These are phyloP conservation scores for Plecturocebus donacophilus DNA, from an alignment of 2,113 vertebrate species.

Conservation along the genomic window DNA sequence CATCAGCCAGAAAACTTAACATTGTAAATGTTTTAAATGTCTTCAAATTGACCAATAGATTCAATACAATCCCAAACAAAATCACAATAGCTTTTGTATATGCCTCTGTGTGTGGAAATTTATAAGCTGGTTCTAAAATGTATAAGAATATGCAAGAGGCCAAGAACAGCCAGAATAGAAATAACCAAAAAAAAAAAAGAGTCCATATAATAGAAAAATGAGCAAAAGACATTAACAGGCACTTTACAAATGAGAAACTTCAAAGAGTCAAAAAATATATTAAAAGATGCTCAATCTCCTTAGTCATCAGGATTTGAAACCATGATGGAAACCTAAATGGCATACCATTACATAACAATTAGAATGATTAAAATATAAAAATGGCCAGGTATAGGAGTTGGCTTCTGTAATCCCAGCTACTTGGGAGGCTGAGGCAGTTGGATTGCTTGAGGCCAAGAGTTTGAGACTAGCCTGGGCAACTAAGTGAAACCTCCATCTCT, in stretches of 20 bases:
- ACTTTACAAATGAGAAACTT: neutral
- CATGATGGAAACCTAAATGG: neutral
- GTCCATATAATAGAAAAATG: neutral
- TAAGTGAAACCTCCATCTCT: too few species aligned
- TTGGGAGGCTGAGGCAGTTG: too few species aligned
- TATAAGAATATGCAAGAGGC: neutral
- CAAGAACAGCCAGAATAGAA: neutral
- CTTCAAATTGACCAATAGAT: constrained; percentile 1
- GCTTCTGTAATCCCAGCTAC: too few species aligned
- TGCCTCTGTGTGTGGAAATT: neutral
- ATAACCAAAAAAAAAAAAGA: neutral
- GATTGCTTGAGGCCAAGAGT: too few species aligned
- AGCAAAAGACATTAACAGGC: neutral
- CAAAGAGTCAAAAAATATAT: neutral
- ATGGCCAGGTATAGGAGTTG: too few species aligned
- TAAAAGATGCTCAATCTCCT: neutral
- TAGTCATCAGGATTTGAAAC: neutral
- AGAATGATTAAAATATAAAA: neutral
- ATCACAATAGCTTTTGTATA: neutral
- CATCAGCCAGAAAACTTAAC: neutral
- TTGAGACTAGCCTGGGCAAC: too few species aligned
- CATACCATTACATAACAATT: neutral
- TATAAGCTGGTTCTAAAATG: neutral
- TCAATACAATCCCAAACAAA: constrained; percentile 30
- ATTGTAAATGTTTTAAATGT: neutral